Percentiles rank a stretch among this genome's conserved stretches.
Evolutionary conservation across 1,140 invertebrate species (phyloP).

Genomic region (Holcopasites calliopsidis): DNA sequence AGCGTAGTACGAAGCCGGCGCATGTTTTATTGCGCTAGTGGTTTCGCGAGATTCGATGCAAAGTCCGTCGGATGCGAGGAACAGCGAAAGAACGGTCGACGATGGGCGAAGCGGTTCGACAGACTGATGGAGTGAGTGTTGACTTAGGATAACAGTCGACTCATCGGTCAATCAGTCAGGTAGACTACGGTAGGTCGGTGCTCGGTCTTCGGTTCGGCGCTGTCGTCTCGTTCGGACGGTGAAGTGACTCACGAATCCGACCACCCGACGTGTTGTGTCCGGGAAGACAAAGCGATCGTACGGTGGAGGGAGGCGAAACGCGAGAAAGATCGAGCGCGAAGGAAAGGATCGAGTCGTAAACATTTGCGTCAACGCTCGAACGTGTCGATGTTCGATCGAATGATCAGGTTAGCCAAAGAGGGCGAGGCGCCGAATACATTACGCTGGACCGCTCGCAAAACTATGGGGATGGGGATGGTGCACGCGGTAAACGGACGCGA

Average conservation of each 20-base stretch:
- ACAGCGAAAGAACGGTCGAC: constrained; percentile 1
- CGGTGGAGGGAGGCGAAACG: not conserved
- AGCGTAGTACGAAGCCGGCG: too few species aligned
- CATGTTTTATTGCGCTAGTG: constrained; percentile 25
- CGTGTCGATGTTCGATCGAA: not conserved
- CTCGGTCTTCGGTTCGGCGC: constrained; percentile 71
- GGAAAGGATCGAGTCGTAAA: constrained; percentile 13
- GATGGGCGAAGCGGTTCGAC: constrained; percentile 63
- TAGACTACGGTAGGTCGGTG: constrained; percentile 71
- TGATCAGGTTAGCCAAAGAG: not conserved
- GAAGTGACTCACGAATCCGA: constrained; percentile 75
- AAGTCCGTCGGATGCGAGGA: not conserved
- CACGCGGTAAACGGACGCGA: not conserved
- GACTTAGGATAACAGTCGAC: constrained; percentile 80
- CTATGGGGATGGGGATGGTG: not conserved
- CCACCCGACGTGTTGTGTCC: constrained; percentile 66
- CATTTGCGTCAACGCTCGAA: constrained; percentile 30
- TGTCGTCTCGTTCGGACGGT: constrained; percentile 68
- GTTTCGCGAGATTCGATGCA: not conserved
- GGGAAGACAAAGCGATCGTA: constrained; percentile 34
- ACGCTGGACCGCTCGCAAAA: not conserved
- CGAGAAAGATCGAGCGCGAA: not conserved
- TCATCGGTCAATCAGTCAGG: constrained; percentile 80
- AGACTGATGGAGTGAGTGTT: constrained; percentile 79
- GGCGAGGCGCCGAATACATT: not conserved